These are phyloP conservation scores for Sebastes vulpes DNA, from an alignment of 2,797 vertebrate species.

Conservation along the genomic window DNA sequence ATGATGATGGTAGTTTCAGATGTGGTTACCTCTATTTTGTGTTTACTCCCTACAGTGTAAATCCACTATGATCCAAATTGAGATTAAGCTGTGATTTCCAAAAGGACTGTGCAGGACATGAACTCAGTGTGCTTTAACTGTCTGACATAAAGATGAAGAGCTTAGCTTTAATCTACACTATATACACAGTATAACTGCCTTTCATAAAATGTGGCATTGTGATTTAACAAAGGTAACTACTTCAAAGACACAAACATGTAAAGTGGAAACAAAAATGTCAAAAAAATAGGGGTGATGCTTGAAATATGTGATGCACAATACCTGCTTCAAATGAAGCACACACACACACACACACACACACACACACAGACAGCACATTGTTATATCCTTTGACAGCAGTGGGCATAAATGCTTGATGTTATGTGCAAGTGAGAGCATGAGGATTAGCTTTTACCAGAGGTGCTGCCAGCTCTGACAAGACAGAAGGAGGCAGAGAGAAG, in stretches of 20 bases:
- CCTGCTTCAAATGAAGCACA: not conserved
- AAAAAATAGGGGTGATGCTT: not conserved
- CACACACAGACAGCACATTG: not conserved
- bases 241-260: not conserved
- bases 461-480: slow-evolving; percentile 69
- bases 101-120: not conserved
- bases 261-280: not conserved
- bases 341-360: not conserved
- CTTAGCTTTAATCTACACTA: not conserved
- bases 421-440: slow-evolving; percentile 71
- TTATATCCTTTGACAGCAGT: slow-evolving; percentile 50
- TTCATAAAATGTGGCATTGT: not conserved
- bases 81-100: slow-evolving; percentile 19
- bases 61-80: slow-evolving; percentile 31
- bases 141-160: not conserved
- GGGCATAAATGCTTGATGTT: slow-evolving; percentile 77
- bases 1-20: slow-evolving; percentile 18
- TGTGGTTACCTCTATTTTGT: slow-evolving; percentile 8
- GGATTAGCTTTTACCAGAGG: slow-evolving; percentile 79
- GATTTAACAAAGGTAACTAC: not conserved
- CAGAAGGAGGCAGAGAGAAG: slow-evolving; percentile 51
- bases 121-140: not conserved
- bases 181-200: not conserved
- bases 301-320: slow-evolving; percentile 10
- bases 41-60: slow-evolving; percentile 15